A percentile compares a stretch with the other conserved stretches of the same genome.
These are phyloP conservation scores for Phoebastria nigripes DNA, from an alignment of 2,797 vertebrate genomes.

Conservation along the genomic window DNA sequence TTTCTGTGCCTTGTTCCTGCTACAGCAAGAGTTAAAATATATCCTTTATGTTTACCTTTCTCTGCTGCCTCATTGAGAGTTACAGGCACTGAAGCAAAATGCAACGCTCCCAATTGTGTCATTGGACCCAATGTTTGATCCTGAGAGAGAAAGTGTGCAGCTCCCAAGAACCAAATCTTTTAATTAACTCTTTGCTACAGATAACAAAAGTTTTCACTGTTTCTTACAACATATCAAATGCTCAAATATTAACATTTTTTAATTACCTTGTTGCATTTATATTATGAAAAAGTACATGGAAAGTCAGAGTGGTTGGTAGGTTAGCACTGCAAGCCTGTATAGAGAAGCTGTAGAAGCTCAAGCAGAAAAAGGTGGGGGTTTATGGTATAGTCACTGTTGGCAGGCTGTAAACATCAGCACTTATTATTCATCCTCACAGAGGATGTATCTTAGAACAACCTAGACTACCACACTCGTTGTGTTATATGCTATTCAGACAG, in stretches of 20 bases:
- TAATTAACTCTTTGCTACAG: not conserved
- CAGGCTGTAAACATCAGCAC: not conserved
- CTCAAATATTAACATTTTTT: not conserved
- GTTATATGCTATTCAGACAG: not conserved
- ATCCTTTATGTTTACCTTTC: not conserved
- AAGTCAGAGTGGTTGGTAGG: not conserved
- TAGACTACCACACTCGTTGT: not conserved
- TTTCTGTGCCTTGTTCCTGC: not conserved
- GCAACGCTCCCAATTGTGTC: fast-evolving
- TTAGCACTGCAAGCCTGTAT: fast-evolving
- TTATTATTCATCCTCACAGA: not conserved
- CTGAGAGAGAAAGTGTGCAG: not conserved
- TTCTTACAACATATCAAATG: not conserved
- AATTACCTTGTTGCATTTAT: not conserved
- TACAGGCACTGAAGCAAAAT: not conserved
- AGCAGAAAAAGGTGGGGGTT: not conserved
- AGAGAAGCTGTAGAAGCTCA: not conserved
- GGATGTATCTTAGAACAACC: not conserved
- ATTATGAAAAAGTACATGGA: not conserved
- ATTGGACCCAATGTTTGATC: not conserved
- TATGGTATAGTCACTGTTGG: not conserved
- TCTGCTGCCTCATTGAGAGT: not conserved
- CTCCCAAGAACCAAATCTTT: not conserved
- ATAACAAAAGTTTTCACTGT: not conserved
- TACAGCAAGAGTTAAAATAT: not conserved